phyloP scores from a whole-genome alignment of 23 tunicate species.

The Halocynthia roretzi region DNA sequence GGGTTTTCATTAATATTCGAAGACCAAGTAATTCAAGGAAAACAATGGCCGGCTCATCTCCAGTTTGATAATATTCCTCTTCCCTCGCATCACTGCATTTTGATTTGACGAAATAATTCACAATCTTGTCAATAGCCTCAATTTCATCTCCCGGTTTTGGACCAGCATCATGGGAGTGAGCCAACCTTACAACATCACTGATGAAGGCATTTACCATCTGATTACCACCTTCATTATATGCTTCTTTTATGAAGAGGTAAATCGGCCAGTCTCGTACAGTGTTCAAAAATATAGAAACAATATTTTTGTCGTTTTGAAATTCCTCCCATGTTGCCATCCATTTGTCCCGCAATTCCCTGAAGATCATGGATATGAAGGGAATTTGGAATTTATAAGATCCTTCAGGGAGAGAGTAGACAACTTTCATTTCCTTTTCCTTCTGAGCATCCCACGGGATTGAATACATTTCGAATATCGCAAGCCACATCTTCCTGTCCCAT shows the following conservation, averaged over 20 bases:
- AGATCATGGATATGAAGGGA: neutral
- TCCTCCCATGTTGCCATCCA: neutral
- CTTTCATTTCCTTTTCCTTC: constrained; percentile 19
- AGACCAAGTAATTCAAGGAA: neutral
- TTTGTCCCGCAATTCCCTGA: neutral
- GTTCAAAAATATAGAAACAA: neutral
- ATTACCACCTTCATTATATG: neutral
- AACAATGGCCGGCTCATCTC: too few species aligned
- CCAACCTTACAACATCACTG: neutral
- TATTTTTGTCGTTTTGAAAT: neutral
- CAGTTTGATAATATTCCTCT: neutral
- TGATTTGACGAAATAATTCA: neutral
- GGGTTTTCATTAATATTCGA: neutral
- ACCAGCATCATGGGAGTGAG: neutral
- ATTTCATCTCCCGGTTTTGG: neutral
- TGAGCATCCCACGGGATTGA: neutral
- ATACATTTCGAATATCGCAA: neutral
- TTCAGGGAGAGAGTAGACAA: neutral
- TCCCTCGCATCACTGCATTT: neutral
- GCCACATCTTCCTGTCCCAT: neutral
- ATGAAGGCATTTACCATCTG: neutral
- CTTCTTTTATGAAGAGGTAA: neutral
- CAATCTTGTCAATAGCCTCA: neutral
- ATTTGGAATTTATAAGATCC: neutral
- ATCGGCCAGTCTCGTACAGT: neutral